These are phyloP conservation scores for Oceanodroma tethys DNA, from an alignment of 2,113 vertebrate genomes.

Conservation along the genomic window DNA sequence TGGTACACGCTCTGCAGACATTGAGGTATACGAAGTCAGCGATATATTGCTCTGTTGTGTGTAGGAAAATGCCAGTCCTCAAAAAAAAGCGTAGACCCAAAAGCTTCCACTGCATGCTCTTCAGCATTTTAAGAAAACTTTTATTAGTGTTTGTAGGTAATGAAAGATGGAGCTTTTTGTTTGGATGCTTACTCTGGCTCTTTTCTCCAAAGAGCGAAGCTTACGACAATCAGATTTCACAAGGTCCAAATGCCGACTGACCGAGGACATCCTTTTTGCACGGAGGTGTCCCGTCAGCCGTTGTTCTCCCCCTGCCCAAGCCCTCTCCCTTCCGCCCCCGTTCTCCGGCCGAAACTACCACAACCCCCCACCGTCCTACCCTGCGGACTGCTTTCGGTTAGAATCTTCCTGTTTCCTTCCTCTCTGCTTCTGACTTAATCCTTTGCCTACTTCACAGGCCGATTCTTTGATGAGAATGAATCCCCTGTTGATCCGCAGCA, in stretches of 20 bases:
- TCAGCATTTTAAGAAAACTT: background rate
- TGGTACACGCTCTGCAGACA: background rate
- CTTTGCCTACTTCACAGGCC: constrained; percentile 97
- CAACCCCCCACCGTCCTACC: background rate
- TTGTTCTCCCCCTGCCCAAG: background rate
- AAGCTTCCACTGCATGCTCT: background rate
- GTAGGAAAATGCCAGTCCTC: background rate
- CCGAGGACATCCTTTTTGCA: rapidly evolving
- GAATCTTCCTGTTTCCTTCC: constrained; percentile 62
- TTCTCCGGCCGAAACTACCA: background rate
- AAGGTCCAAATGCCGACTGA: rapidly evolving
- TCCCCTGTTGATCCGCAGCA: constrained; percentile 99
- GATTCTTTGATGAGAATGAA: constrained; percentile 99
- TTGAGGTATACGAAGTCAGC: rapidly evolving
- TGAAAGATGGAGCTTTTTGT: background rate
- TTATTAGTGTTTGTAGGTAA: background rate
- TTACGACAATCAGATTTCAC: background rate
- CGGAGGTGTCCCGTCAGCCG: rapidly evolving
- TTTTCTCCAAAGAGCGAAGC: background rate
- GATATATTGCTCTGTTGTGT: rapidly evolving
- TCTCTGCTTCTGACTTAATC: constrained; percentile 86
- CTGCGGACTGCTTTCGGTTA: background rate
- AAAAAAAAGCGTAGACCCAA: too few species aligned
- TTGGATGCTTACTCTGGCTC: background rate
- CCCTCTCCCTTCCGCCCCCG: background rate